Evolutionary conservation across 2,113 vertebrate genomes (phyloP).

Genomic region (Madoqua kirkii): DNA sequence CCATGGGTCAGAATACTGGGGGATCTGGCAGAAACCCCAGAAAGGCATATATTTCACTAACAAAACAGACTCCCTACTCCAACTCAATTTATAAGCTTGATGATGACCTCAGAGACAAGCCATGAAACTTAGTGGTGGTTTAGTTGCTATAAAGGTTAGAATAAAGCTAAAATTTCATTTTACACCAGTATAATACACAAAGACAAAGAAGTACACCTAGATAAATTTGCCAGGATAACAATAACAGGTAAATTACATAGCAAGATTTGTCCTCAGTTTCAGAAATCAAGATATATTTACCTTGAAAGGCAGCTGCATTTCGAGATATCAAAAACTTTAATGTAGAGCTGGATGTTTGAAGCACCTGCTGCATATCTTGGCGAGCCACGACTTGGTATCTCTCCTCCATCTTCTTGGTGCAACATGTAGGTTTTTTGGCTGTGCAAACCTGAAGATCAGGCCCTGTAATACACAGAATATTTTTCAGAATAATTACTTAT

Average conservation of each 20-base stretch:
- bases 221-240: neutral
- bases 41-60: neutral
- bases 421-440: slow-evolving; percentile 86
- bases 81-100: neutral
- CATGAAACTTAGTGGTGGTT: neutral
- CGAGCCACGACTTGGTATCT: slow-evolving; percentile 85
- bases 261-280: neutral
- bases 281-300: slow-evolving; percentile 76
- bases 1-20: neutral
- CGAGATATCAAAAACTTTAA: slow-evolving; percentile 87
- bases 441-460: slow-evolving; percentile 89
- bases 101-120: neutral
- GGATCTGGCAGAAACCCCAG: neutral
- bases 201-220: neutral
- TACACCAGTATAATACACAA: neutral
- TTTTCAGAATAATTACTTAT: neutral
- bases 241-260: neutral
- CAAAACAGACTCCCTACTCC: neutral
- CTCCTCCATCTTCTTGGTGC: slow-evolving; percentile 92
- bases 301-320: slow-evolving; percentile 91
- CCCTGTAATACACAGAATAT: slow-evolving; percentile 75
- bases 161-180: slow-evolving; percentile 13
- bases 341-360: slow-evolving; percentile 85
- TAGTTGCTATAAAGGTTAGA: neutral
- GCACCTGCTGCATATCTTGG: slow-evolving; percentile 86